Base-by-base conservation (phyloP, 2,888 invertebrate genomes). In the Sphaeridia pumilis region DNA sequence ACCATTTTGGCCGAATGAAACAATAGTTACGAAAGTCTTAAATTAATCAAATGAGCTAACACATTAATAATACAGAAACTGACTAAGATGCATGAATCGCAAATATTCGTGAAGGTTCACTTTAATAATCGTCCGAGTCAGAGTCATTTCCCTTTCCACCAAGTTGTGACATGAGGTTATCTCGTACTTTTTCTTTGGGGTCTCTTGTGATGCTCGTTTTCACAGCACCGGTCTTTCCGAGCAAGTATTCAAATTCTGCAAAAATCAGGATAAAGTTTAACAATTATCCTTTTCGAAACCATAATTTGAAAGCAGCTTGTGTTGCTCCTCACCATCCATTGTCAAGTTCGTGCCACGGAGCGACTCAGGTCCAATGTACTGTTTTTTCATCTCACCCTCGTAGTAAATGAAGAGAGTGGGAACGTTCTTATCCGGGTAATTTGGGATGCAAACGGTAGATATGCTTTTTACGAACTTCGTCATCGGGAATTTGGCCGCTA, bases 401-500 rank as follows among this genome's bases (percentile, higher is more conserved):
- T 77, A 80, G 71, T 97, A 97, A n/a, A 97, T 75, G 70, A 97
- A 95, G 65, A 97, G 78, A 4, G 92, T 88, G 3, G 95, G 95
- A 60, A 95, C 74, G 72, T 95, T 94, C 65, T 81, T 82, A 69
- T 95, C 94, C 0, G 95, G 95, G 73, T 86, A 97, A 71, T 95
- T 93, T 1, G 93, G 90, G 70, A 97, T 92, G 69, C 95, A 95
- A 0, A 90, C 89, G 42, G 86, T 85, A 0, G 94, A 88, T 21
- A 94, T 78, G 31, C 93, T 87, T 68, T 86, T 87, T 58, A 95
- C 70, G 72, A 95, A 95, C 72, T 97, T 97, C 1, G 88, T 87
- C 60, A 82, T 77, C 0, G 88, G 89, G 68, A 80, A 93, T 70
- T 85, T 88, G 5, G 70, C 70, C 0, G 94, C 87, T 38, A 95